Conservation (phyloP, 1,140 invertebrate genomes). For the Chymomyza costata region DNA sequence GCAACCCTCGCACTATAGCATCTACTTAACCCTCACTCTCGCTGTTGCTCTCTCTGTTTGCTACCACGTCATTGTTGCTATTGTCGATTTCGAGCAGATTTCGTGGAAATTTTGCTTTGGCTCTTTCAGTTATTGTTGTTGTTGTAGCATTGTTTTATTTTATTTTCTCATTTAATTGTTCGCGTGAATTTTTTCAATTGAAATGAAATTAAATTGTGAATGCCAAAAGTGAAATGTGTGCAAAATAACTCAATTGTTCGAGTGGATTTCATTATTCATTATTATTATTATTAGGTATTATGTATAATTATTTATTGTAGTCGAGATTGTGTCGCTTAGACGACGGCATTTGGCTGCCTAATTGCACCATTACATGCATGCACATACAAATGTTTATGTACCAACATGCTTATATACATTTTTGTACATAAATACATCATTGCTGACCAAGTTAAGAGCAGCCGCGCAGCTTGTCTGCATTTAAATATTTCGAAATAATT, state of each 20-base stretch:
- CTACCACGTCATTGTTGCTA: slow-evolving; percentile 15
- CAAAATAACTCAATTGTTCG: slow-evolving; percentile 60
- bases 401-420: too few relatives aligned
- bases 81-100: slow-evolving; percentile 38
- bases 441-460: slow-evolving; percentile 14
- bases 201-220: slow-evolving; percentile 48
- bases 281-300: slow-evolving; percentile 7
- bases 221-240: slow-evolving; percentile 69
- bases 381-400: too few relatives aligned
- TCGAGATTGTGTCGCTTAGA: slow-evolving; percentile 11
- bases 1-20: too few relatives aligned
- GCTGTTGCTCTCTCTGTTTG: not conserved
- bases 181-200: slow-evolving; percentile 73
- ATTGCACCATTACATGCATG: slow-evolving; percentile 22
- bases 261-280: slow-evolving; percentile 27
- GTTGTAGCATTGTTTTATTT: slow-evolving; percentile 34
- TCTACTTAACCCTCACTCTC: not conserved
- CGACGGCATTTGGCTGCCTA: slow-evolving; percentile 2
- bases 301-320: not conserved
- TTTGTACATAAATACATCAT: slow-evolving; percentile 16
- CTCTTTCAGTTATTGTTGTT: not conserved
- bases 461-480: too few relatives aligned
- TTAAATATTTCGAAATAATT: too few relatives aligned
- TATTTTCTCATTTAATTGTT: slow-evolving; percentile 58
- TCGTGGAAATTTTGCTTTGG: slow-evolving; percentile 34